Evolutionary conservation across 2,113 vertebrate species (phyloP), one percentile per base, ranked within the genome.

Genomic region (Choloepus hoffmanni): DNA sequence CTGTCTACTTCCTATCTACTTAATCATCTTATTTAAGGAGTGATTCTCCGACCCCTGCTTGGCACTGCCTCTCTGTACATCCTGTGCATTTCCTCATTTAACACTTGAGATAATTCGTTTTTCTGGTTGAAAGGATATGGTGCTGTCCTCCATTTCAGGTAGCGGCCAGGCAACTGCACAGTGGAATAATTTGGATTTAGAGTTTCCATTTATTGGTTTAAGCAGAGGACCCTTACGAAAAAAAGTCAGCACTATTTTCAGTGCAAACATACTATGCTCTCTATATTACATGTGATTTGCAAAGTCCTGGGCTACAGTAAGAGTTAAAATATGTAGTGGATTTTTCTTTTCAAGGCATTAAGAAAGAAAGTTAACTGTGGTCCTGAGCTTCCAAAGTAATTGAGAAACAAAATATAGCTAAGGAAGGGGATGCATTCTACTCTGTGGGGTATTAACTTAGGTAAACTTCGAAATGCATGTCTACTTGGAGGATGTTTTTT

Each of bases 351-450:
- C 2, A 72, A 94, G 50, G 14, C 43, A 84, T 55, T 63, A 73
- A 83, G 65, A 65, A 81, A 65, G 36, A 72, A 60, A 86, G 55
- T 40, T 67, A 93, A 86, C 28, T n/a, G 7, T 68, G 50, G 45
- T 50, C 67, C 28, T 90, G 73, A 92, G 40, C 45, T 94, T 96
- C 40, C 77, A 76, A 92, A 65, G 26, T 30, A 89, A 90, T 28
- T 48, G 21, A 72, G 73, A 86, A 74, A 77, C 65, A 62, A 93
- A 76, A 70, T 23, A 24, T 74, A 95, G n/a, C 48, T 62, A 77
- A 94, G 12, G 30, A 88, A 92, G 87, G 48, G 76, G 55, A 60
- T 26, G 9, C 3, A 50, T 77, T 83, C 62, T 45, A 58, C 28
- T 28, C 26, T 73, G 55, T 48, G 14, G 7, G 23, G 26, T 26